phyloP scores from a whole-genome alignment of 2,797 vertebrate species.

The Gouania willdenowi region DNA sequence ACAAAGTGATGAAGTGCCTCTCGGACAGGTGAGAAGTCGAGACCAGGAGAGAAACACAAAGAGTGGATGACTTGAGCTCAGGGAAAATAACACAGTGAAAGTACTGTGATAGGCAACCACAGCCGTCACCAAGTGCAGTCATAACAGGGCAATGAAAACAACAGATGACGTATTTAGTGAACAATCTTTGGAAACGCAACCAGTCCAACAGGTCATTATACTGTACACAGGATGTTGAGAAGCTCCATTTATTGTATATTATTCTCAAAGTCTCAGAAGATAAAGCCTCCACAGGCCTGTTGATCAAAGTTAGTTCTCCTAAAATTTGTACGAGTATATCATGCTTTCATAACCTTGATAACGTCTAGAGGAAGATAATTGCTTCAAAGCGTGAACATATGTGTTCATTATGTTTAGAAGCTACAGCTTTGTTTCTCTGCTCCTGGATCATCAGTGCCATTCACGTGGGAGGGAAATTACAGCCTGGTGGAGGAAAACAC shows the following conservation, averaged over 20 bases:
- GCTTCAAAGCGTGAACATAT: neutral
- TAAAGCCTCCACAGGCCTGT: no score
- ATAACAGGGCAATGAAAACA: conserved; percentile 42
- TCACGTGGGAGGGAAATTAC: conserved; percentile 37
- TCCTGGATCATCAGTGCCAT: neutral
- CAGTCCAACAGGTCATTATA: conserved; percentile 34
- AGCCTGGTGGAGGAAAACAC: conserved; percentile 39
- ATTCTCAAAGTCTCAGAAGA: no score
- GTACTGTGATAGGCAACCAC: conserved; percentile 24
- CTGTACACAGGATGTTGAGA: no score
- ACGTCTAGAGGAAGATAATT: no score
- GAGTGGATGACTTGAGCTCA: neutral
- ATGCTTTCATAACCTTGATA: no score
- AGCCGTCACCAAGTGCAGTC: conserved; percentile 30
- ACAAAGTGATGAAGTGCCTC: conserved; percentile 19
- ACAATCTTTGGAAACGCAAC: conserved; percentile 37
- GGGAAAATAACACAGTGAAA: neutral
- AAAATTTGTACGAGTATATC: no score
- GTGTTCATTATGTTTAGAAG: conserved; percentile 1
- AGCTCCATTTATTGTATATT: no score
- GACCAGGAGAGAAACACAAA: neutral
- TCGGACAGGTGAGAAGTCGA: neutral
- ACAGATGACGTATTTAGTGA: conserved; percentile 47
- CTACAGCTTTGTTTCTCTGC: neutral
- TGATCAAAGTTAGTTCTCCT: no score